Conservation (phyloP, 2,888 invertebrate species). For the Cerastoderma edule region DNA sequence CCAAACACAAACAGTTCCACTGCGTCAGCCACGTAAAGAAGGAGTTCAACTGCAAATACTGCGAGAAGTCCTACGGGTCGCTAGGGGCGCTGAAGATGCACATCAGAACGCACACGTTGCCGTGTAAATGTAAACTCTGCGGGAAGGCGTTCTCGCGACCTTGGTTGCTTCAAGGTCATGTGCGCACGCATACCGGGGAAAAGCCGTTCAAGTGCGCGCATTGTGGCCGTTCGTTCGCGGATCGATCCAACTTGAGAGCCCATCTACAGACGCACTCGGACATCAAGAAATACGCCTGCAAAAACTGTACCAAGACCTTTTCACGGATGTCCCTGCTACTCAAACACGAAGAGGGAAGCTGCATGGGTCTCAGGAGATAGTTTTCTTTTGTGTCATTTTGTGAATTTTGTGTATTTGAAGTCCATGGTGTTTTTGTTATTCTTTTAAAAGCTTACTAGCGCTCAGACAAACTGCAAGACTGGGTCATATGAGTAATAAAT, state of each 20-base stretch:
- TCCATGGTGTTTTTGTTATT: too few species aligned
- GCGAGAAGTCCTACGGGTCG: slow-evolving; percentile 97
- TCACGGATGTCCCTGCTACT: slow-evolving; percentile 97
- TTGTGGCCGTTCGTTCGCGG: slow-evolving; percentile 98
- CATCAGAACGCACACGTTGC: slow-evolving; percentile 98
- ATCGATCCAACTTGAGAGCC: slow-evolving; percentile 97
- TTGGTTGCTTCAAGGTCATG: slow-evolving; percentile 98
- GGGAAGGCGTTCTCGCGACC: slow-evolving; percentile 99
- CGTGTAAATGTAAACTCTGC: slow-evolving; percentile 98
- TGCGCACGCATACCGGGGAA: slow-evolving; percentile 98
- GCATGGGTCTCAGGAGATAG: slow-evolving; percentile 48
- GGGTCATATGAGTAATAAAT: too few species aligned
- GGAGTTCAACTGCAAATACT: slow-evolving; percentile 97
- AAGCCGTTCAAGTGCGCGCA: slow-evolving; percentile 98
- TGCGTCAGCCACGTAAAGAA: slow-evolving; percentile 94
- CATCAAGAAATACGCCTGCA: slow-evolving; percentile 98
- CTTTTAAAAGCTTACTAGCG: too few species aligned
- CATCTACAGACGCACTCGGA: slow-evolving; percentile 99
- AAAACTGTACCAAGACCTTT: slow-evolving; percentile 97
- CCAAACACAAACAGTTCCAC: slow-evolving; percentile 98
- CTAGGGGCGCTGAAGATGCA: slow-evolving; percentile 99
- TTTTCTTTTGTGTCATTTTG: too few species aligned
- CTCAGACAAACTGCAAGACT: too few species aligned
- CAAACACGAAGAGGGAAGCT: slow-evolving; percentile 88
- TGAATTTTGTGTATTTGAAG: too few species aligned